Conservation (phyloP, 2,797 vertebrate species). For the Trichosurus vulpecula region DNA sequence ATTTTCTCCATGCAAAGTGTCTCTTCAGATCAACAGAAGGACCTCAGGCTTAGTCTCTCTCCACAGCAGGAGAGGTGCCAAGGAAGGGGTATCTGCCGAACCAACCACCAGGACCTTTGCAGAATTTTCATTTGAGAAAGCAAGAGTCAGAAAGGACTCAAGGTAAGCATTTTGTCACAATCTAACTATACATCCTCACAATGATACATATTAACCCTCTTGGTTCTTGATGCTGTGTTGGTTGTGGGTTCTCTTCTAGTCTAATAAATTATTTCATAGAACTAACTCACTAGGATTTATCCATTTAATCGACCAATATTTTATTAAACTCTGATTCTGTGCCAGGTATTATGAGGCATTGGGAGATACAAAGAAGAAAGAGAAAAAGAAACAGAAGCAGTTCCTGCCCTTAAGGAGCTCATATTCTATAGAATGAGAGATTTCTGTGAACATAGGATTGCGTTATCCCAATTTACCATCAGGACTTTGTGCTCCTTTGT, state of each 20-base stretch:
- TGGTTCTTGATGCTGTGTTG: not conserved
- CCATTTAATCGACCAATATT: not conserved
- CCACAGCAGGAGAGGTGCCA: conserved; percentile 91
- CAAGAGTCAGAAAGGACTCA: conserved; percentile 91
- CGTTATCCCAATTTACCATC: not conserved
- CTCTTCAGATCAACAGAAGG: conserved; percentile 81
- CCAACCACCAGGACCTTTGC: conserved; percentile 91
- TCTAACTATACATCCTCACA: not conserved
- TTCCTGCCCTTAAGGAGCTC: not conserved
- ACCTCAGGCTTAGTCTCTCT: conserved; percentile 84
- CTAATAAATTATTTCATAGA: not conserved
- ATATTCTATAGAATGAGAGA: not conserved
- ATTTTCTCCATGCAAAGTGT: conserved; percentile 82
- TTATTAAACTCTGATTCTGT: not conserved
- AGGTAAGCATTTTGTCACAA: conserved; percentile 86
- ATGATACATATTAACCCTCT: not conserved
- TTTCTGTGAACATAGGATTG: conserved; percentile 13
- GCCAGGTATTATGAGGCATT: not conserved
- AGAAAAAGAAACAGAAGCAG: not conserved
- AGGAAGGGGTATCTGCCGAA: conserved; percentile 95
- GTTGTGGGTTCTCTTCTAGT: not conserved
- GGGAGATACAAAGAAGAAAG: not conserved
- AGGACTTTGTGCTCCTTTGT: not conserved
- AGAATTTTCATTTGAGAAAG: conserved; percentile 93
- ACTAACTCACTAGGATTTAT: not conserved